These are phyloP conservation scores for Sylvilagus bachmani DNA, from an alignment of 2,113 vertebrate species.

Conservation along the genomic window DNA sequence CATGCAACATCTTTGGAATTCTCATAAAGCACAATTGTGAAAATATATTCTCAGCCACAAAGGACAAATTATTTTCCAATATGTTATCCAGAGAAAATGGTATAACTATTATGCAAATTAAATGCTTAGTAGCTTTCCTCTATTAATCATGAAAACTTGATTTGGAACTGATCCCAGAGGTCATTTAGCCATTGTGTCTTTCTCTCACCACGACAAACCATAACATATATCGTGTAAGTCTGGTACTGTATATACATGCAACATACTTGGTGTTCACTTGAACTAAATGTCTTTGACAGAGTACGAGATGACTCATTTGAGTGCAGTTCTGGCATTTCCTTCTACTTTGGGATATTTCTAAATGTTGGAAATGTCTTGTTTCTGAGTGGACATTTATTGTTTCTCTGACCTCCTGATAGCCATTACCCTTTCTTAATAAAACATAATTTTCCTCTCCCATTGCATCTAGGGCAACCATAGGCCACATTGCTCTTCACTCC, in stretches of 20 bases:
- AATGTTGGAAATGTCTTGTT: background rate
- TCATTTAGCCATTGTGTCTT: background rate
- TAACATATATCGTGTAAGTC: background rate
- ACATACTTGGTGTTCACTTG: background rate
- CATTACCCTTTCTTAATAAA: background rate
- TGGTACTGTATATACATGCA: background rate
- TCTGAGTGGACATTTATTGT: background rate
- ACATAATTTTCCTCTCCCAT: background rate
- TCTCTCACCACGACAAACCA: background rate
- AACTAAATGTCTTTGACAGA: background rate
- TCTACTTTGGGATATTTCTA: background rate
- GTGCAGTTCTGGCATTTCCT: background rate
- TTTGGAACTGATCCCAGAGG: constrained; percentile 1
- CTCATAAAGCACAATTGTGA: background rate
- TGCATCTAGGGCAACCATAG: background rate
- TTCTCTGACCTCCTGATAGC: background rate
- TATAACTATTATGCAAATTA: constrained; percentile 41
- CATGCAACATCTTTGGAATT: background rate
- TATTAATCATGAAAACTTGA: constrained; percentile 46
- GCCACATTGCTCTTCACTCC: background rate
- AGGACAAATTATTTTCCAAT: constrained; percentile 68
- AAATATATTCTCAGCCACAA: constrained; percentile 28
- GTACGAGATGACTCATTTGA: background rate
- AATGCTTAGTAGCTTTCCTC: constrained; percentile 19
- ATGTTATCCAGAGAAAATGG: constrained; percentile 47